Evolutionary conservation across 2,797 vertebrate genomes (phyloP), one percentile per base, ranked within the genome.

Genomic region (Ctenochaetus hawaiiensis): DNA sequence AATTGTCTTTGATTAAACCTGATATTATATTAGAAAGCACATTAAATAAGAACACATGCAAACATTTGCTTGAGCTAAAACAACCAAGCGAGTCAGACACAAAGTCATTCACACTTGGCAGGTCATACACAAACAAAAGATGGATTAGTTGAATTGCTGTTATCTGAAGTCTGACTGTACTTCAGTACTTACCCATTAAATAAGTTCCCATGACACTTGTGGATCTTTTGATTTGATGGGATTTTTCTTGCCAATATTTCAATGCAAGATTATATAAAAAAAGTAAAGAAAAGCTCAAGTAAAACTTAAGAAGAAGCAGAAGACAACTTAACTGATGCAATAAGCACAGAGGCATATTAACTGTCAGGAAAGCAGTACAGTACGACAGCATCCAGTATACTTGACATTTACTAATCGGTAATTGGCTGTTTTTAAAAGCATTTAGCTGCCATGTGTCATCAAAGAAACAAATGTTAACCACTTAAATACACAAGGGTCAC

Each of bases 401-500:
- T 26, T 1, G 22, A 8, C 52, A 45, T 60, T 41, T 60, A 4
- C 1, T 78, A 30, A 44, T 51, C 26, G 82, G 43, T 67, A 78
- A 84, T 52, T 78, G 39, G 17, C 43, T 72, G 20, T 57, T 68
- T 61, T 34, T 47, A 41, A 72, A 22, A 22, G 13, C 17, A 66
- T 69, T 22, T 34, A 51, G 44, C 48, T 34, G 8, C 30, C 61
- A 62, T 13, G 4, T 51, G 64, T 75, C 63, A 78, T 34, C 4
- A 58, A 49, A 72, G 39, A 84, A 73, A 71, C 56, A 80, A 82
- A 66, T 18, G 17, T 13, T 68, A 37, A 61, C 45, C 48, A 71
- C 71, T 75, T 68, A 76, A 70, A 87, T 68, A 68, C 26, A 85
- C 67, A 72, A 67, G 60, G 70, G 58, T 79, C 65, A 73, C 66